These are phyloP conservation scores for Notoglanidium macrostoma DNA, from an alignment of 2,797 vertebrate genomes.

Conservation along the genomic window DNA sequence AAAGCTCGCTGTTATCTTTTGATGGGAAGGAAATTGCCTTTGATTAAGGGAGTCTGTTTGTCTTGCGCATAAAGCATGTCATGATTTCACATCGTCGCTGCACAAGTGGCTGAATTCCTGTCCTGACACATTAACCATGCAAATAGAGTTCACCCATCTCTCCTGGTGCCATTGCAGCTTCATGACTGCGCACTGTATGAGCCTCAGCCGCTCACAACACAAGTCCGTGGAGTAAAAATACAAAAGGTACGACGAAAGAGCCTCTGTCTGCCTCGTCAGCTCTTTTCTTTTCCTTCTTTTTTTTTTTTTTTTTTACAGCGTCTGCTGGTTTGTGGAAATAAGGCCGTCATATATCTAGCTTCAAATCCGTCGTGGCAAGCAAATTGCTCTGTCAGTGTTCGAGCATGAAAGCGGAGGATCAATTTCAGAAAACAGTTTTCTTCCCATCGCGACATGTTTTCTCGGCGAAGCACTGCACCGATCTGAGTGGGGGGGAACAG, in stretches of 20 bases:
- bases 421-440: not conserved
- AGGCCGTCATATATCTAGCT: conserved; percentile 32
- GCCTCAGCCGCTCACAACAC: not conserved
- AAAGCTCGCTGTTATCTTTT: not conserved
- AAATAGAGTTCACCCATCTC: not conserved
- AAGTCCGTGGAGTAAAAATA: not conserved
- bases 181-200: not conserved
- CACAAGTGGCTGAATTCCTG: not conserved
- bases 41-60: not conserved
- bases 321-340: conserved; percentile 22
- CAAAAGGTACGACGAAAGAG: not conserved
- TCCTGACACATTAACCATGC: not conserved
- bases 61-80: not conserved
- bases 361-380: conserved; percentile 11
- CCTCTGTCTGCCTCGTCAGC: conserved; percentile 4
- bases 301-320: not conserved
- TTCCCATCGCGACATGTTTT: not conserved
- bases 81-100: not conserved
- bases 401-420: not conserved
- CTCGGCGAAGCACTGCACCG: not conserved
- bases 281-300: not conserved
- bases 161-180: not conserved
- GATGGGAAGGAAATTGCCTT: not conserved
- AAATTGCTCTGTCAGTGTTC: conserved; percentile 32
- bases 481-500: not conserved